These are phyloP conservation scores for Phrixothrix hirtus DNA, from an alignment of 2,888 invertebrate species.

Conservation along the genomic window DNA sequence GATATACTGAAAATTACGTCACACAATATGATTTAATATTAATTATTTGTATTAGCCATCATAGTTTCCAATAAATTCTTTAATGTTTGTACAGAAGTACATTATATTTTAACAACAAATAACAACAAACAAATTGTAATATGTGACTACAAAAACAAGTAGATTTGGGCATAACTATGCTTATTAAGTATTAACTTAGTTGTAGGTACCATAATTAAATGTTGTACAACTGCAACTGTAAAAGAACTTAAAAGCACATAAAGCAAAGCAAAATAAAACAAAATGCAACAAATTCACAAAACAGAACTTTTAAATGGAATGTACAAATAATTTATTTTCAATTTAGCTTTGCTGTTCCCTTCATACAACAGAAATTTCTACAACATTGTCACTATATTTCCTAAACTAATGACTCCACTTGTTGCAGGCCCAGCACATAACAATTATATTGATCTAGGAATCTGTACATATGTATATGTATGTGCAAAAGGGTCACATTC, in stretches of 20 bases:
- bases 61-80: background rate
- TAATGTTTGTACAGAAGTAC: background rate
- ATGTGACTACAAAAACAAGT: constrained; percentile 30
- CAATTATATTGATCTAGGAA: constrained; percentile 12
- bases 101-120: background rate
- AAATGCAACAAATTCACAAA: constrained; percentile 53
- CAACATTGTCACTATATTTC: constrained; percentile 17
- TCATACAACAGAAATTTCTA: constrained; percentile 51
- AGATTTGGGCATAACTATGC: constrained; percentile 22
- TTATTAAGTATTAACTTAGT: constrained; percentile 1
- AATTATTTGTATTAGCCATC: background rate
- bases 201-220: constrained; percentile 21
- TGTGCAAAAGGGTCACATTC: constrained; percentile 1
- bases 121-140: constrained; percentile 32
- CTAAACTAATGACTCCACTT: constrained; percentile 13
- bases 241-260: constrained; percentile 42
- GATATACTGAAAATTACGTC: too few relatives aligned
- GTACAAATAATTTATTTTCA: constrained; percentile 74
- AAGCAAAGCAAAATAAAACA: constrained; percentile 63
- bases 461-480: constrained; percentile 18
- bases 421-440: constrained; percentile 6
- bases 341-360: constrained; percentile 66
- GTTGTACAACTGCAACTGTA: background rate
- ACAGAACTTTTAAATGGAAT: constrained; percentile 71
- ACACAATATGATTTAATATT: too few relatives aligned